Base-by-base conservation (phyloP, 1,140 invertebrate genomes). In the Ceratina australensis region DNA sequence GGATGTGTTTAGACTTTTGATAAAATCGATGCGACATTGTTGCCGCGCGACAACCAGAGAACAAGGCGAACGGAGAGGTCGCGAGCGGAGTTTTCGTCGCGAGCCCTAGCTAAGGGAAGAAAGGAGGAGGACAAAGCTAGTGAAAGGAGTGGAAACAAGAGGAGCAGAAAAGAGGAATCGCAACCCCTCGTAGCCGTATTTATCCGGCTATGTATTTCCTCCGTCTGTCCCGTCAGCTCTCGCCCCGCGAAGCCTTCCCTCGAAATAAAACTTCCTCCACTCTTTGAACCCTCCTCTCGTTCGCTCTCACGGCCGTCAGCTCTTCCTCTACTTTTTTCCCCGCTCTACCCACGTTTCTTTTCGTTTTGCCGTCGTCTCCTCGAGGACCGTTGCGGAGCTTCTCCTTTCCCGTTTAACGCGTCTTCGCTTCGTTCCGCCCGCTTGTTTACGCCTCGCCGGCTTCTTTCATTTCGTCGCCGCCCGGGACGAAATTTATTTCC, bases 201-300 rank as follows among this genome's bases (percentile, higher is more conserved):
- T 87, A 87, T 87, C 85, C 83, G 86, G 59, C 85, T 81, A 82
- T 82, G 83, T 83, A 86, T 81, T 87, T 87, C 85, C 85, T 85
- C 85, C 78, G 86, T 87, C 86, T 86, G 86, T 86, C 81, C 86
- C 50, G 79, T 59, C 63, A 63, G 77, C 80, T 84, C 80, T 83
- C 82, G 75, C 79, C 73, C 69, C 81, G 76, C 57, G 76, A 85
- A 86, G 76, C 80, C 73, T 79, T 78, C 86, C 33, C 72, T 78
- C 47, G 78, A 85, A 87, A 86, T 87, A 86, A 87, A 86, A 86
- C 79, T 87, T 81, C 63, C 75, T 63, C 68, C 20, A 52, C 47
- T 65, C n/a, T 42, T 42, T 42, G 33, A 5, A 42, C 33, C 33
- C 33, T 42, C 33, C 33, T 42, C 33, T 42, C 33, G 2, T 42